These are phyloP conservation scores for Cantharis rufa DNA, from an alignment of 2,888 invertebrate species.

Conservation along the genomic window DNA sequence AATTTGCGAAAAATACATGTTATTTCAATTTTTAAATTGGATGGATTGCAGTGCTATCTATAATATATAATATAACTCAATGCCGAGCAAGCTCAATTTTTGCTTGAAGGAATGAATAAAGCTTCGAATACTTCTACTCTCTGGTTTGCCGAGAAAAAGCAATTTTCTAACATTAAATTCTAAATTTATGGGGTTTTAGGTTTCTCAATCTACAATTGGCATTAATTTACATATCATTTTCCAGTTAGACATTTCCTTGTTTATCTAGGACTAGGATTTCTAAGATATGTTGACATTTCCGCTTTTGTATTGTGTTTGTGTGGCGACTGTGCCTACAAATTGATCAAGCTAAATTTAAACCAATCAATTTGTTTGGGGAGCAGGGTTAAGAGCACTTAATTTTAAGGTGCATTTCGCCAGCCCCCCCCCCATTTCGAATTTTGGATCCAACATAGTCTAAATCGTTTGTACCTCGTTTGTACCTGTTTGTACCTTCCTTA, in stretches of 20 bases:
- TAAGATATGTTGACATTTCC: conserved; percentile 20
- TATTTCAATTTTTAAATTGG: background rate
- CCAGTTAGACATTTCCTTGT: conserved; percentile 18
- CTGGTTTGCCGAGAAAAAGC: conserved; percentile 11
- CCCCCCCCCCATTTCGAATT: too few species aligned
- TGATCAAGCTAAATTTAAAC: background rate
- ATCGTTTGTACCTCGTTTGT: too few species aligned
- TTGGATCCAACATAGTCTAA: too few species aligned
- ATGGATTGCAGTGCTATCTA: background rate
- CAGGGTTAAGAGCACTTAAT: background rate
- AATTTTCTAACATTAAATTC: conserved; percentile 27
- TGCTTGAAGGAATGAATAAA: conserved; percentile 8
- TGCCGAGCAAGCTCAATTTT: conserved; percentile 8
- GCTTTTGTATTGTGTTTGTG: background rate
- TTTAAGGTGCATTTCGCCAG: too few species aligned
- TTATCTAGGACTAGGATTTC: conserved; percentile 18
- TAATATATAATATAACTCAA: conserved; percentile 9
- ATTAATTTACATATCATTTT: conserved; percentile 26
- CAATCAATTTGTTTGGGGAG: background rate
- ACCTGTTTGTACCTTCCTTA: too few species aligned
- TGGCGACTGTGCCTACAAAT: background rate
- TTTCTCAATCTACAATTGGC: conserved; percentile 23
- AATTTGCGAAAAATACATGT: background rate
- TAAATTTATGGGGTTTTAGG: conserved; percentile 22
- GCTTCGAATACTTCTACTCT: conserved; percentile 9